Evolutionary conservation across 2,113 vertebrate genomes (phyloP), one percentile per base, ranked within the genome.

Genomic region (Hippocampus mohnikei): DNA sequence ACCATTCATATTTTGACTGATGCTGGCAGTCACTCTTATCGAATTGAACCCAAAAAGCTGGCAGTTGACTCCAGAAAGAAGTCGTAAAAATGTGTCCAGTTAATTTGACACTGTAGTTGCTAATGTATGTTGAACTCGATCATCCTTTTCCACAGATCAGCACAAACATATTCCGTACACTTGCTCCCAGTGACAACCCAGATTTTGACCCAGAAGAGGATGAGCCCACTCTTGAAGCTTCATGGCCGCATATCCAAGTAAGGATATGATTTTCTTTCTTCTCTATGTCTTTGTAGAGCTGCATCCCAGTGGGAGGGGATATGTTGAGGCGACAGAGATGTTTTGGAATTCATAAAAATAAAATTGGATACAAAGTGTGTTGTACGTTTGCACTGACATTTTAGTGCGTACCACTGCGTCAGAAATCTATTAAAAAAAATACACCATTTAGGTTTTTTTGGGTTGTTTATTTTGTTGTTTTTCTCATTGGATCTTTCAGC

Each of bases 201-300:
- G 96, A 99, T 84, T 99, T 98, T 89, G 97, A 99, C 88, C 97
- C 97, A 69, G 97, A 99, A 84, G 97, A 99, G 86, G 97, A 99
- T 72, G 97, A 99, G 59, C 97, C 97, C 68, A 98, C 96, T 4
- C 93, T 99, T 4, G 97, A 99, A 89, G 96, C 94, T 42, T 95
- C 97, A 0, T 99, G 97, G 97, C 97, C 97, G 69, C 97, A 99
- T 88, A 95, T 99, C 89, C 97, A 98, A 90, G 97, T 98, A 77
- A 72, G 52, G 15, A 41, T 61, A 8, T 11, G 5, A 37, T 52
- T 18, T 69, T 60, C 77, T 1, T 23, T 1, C 11, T 21, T 21
- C 1, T 62, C 11, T 62, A 1, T 53, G 15, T 27, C 23, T 65
- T 1, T 16, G 27, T 65, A 46, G 41, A 46, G 23, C n/a, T 65